phyloP scores from a whole-genome alignment of 2,797 vertebrate genomes.

The Mormyrops boulengeri region DNA sequence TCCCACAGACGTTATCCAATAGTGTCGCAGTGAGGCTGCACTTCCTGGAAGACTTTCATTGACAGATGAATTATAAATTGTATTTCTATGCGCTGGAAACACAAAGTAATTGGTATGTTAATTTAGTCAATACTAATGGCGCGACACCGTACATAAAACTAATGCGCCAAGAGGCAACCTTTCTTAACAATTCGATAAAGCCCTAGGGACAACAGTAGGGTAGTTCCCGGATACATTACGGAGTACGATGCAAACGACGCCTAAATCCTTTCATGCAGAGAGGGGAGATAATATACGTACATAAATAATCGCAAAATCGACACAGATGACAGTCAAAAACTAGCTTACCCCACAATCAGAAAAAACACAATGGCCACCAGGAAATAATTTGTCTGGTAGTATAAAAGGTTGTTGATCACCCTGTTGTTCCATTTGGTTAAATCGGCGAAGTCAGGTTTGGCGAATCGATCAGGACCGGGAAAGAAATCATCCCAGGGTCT shows the following conservation, averaged over 20 bases:
- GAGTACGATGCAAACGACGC: neutral
- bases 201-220: neutral
- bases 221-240: neutral
- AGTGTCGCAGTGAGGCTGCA: neutral
- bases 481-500: conserved; percentile 86
- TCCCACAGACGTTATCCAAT: neutral
- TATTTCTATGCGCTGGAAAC: neutral
- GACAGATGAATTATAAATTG: neutral
- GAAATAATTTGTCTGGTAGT: conserved; percentile 93
- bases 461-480: conserved; percentile 76
- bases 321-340: neutral
- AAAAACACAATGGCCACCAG: conserved; percentile 67
- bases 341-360: conserved; percentile 80
- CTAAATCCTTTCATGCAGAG: neutral
- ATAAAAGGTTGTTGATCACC: conserved; percentile 87
- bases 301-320: neutral
- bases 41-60: neutral
- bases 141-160: neutral
- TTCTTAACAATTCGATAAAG: neutral
- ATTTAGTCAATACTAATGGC: neutral
- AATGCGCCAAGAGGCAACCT: neutral
- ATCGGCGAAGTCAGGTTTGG: conserved; percentile 74
- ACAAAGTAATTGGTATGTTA: neutral
- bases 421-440: conserved; percentile 87
- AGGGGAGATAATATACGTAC: neutral